A percentile compares a stretch with the other conserved stretches of the same genome.
These are phyloP conservation scores for Xyrauchen texanus DNA, from an alignment of 2,113 vertebrate species.

Conservation along the genomic window DNA sequence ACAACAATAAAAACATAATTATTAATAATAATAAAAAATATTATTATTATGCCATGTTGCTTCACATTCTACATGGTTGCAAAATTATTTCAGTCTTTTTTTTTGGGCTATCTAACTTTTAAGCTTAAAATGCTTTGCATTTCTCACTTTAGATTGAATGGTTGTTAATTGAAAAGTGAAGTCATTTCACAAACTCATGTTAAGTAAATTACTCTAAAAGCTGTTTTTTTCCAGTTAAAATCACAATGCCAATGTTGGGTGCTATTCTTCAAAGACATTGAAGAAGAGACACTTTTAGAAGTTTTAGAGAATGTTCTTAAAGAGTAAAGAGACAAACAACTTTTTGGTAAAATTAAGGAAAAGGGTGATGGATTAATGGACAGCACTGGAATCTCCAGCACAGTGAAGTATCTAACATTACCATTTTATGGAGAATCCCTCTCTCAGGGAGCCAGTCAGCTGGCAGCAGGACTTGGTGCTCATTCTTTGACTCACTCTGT, in stretches of 20 bases:
- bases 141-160: too few relatives aligned
- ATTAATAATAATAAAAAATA: too few relatives aligned
- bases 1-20: too few relatives aligned
- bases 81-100: too few relatives aligned
- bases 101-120: background rate
- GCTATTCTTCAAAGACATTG: too few relatives aligned
- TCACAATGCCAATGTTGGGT: too few relatives aligned
- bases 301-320: too few relatives aligned
- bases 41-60: too few relatives aligned
- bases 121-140: background rate
- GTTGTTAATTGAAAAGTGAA: background rate
- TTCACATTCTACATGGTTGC: too few relatives aligned
- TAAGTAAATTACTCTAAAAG: too few relatives aligned
- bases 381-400: constrained; percentile 15
- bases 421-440: background rate
- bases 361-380: constrained; percentile 8
- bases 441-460: constrained; percentile 59
- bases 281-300: too few relatives aligned
- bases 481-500: constrained; percentile 61
- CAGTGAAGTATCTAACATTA: constrained; percentile 27
- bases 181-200: background rate
- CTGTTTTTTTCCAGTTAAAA: too few relatives aligned
- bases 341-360: constrained; percentile 7
- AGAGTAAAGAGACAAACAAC: background rate
- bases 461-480: constrained; percentile 61